Percentiles rank a stretch among this genome's conserved stretches.
phyloP scores from a whole-genome alignment of 2,888 invertebrate species.

The Hydroisotoma schaefferi region DNA sequence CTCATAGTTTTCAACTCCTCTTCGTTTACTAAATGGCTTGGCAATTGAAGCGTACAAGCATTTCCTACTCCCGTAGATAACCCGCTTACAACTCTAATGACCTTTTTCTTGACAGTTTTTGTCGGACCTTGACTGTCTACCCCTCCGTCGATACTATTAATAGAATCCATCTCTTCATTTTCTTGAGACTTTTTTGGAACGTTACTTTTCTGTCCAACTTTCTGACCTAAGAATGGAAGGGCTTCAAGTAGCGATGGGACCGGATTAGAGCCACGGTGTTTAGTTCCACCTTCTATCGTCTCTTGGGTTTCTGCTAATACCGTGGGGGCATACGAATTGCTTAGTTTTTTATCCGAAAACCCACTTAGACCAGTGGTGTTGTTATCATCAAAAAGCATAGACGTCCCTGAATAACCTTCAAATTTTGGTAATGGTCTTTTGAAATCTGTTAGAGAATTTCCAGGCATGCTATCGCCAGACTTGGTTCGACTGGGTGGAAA shows the following conservation, averaged over 20 bases:
- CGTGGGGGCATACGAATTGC: too few relatives aligned
- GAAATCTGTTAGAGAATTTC: too few relatives aligned
- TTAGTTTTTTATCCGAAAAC: too few relatives aligned
- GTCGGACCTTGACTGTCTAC: not conserved
- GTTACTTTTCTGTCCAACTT: constrained; percentile 7
- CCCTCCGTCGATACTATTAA: not conserved
- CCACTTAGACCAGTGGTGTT: too few relatives aligned
- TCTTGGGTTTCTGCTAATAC: too few relatives aligned
- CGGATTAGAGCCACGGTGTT: too few relatives aligned
- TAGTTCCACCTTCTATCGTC: too few relatives aligned
- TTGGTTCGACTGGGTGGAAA: too few relatives aligned
- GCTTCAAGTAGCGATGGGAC: not conserved
- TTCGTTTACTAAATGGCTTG: constrained; percentile 44
- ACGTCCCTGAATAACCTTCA: too few relatives aligned
- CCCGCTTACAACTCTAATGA: not conserved
- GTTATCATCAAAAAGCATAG: too few relatives aligned
- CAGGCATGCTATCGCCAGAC: too few relatives aligned
- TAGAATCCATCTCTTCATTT: not conserved
- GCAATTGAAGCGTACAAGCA: constrained; percentile 34
- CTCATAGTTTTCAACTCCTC: constrained; percentile 46
- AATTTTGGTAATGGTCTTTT: too few relatives aligned
- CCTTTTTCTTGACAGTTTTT: constrained; percentile 13
- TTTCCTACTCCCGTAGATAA: not conserved
- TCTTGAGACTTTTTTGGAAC: constrained; percentile 1
- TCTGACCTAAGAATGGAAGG: not conserved